Base-by-base conservation (phyloP, 2,113 vertebrate species). In the Larimichthys crocea region DNA sequence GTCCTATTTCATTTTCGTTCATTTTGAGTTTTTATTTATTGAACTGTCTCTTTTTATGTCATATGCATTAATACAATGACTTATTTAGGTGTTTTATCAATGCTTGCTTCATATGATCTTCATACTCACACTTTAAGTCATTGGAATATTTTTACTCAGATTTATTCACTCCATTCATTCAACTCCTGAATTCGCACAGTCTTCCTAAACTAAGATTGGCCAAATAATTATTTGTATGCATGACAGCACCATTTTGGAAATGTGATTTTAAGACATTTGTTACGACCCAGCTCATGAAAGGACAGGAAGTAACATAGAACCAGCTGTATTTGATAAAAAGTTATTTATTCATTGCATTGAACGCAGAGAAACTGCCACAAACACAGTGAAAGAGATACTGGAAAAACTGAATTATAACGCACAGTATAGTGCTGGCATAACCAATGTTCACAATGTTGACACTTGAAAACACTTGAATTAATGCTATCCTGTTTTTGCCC, bases 21-120 rank as follows among this genome's bases (percentile, higher is more conserved):
- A 24, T 24, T 24, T 24, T 24, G 24, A 24, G 24, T 24, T 24
- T 24, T 24, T 1, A 24, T 24, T 24, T 24, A 24, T 26, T 26
- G 26, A 50, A 82, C 26, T 81, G 81, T 85, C 82, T 59, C 10
- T 29, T 29, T 29, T 29, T 29, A 29, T 29, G 29, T 10, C 42
- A 44, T 3, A 44, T 44, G 2, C 29, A 29, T 29, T 29, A 29
- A 29, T 29, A 29, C 31, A 22, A 1, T 61, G 17, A 3, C 52
- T 9, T 9, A 10, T 50, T 75, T 61, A 0, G 15, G 15, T 59
- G 15, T 72, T 70, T 52, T 4, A 55, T 14, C 22, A 85, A 49
- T 26, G 10, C 56, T 24, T 29, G 4, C n/a, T 53, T 71, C 11
- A 4, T 49, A 15, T 50, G 35, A 15, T 52, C 57, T 62, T 62